These are phyloP conservation scores for Bacillus rossius DNA, from an alignment of 1,140 invertebrate species.

Conservation along the genomic window DNA sequence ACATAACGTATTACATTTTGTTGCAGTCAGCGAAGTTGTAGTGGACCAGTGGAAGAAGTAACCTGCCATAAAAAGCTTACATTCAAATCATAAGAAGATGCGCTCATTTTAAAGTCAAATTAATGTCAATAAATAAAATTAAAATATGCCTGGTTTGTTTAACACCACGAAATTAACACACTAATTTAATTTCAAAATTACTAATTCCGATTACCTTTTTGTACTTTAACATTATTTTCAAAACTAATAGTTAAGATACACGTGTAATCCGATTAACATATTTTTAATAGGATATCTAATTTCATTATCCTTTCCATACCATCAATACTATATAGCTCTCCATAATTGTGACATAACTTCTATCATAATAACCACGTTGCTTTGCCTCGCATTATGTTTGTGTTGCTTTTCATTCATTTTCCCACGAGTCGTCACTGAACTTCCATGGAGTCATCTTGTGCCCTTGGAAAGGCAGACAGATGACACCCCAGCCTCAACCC, in stretches of 20 bases:
- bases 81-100: too few relatives aligned
- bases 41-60: constrained; percentile 50
- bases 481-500: background rate
- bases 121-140: too few relatives aligned
- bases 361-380: background rate
- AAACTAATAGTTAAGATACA: too few relatives aligned
- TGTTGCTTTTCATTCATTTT: background rate
- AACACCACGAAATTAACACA: too few relatives aligned
- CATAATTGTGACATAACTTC: background rate
- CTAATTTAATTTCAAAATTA: too few relatives aligned
- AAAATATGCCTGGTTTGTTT: too few relatives aligned
- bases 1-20: constrained; percentile 41
- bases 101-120: too few relatives aligned
- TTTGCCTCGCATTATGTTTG: background rate
- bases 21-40: constrained; percentile 53
- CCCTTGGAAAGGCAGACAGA: background rate
- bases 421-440: background rate
- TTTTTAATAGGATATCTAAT: too few relatives aligned
- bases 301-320: background rate
- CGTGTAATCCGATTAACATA: too few relatives aligned
- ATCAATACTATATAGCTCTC: background rate
- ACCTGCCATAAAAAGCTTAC: too few relatives aligned
- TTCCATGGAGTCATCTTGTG: background rate
- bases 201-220: too few relatives aligned
- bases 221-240: too few relatives aligned